These are phyloP conservation scores for Diploptera punctata DNA, from an alignment of 2,888 invertebrate genomes.

Conservation along the genomic window DNA sequence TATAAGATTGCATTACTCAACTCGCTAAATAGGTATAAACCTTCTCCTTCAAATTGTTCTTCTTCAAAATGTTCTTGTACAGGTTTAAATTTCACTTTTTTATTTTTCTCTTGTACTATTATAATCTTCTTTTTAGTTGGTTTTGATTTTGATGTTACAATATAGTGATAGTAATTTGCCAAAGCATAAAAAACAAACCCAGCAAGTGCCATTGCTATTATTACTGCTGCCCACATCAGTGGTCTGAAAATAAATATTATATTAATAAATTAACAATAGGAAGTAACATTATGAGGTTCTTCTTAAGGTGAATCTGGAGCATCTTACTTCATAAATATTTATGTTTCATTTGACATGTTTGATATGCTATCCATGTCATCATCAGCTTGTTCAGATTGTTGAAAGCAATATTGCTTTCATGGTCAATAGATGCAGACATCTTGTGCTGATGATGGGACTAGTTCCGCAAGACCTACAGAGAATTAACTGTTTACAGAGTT, in stretches of 20 bases:
- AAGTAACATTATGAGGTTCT: too few relatives aligned
- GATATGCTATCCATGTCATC: too few relatives aligned
- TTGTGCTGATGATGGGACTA: too few relatives aligned
- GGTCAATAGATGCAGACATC: too few relatives aligned
- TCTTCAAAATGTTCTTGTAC: slow-evolving; percentile 12
- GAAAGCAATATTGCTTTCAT: too few relatives aligned
- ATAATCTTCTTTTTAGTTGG: neutral
- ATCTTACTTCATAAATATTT: too few relatives aligned
- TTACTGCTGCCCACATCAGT: slow-evolving; percentile 76
- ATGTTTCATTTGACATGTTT: too few relatives aligned
- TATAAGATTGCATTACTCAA: slow-evolving; percentile 59
- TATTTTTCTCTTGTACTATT: neutral
- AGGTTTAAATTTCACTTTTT: slow-evolving; percentile 27
- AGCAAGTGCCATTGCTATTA: slow-evolving; percentile 70
- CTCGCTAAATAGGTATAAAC: slow-evolving; percentile 74
- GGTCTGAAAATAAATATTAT: slow-evolving; percentile 57
- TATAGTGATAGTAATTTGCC: slow-evolving; percentile 61
- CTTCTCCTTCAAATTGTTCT: slow-evolving; percentile 51
- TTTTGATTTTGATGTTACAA: neutral
- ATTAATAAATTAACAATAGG: slow-evolving; percentile 20
- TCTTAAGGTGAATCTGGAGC: too few relatives aligned
- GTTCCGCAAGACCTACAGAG: too few relatives aligned
- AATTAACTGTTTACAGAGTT: too few relatives aligned
- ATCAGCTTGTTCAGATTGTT: too few relatives aligned
- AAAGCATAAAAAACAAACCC: slow-evolving; percentile 70